Percentiles rank a stretch among this genome's conserved stretches.
Evolutionary conservation across 2,888 invertebrate species (phyloP).

Genomic region (Epinotia nisella): DNA sequence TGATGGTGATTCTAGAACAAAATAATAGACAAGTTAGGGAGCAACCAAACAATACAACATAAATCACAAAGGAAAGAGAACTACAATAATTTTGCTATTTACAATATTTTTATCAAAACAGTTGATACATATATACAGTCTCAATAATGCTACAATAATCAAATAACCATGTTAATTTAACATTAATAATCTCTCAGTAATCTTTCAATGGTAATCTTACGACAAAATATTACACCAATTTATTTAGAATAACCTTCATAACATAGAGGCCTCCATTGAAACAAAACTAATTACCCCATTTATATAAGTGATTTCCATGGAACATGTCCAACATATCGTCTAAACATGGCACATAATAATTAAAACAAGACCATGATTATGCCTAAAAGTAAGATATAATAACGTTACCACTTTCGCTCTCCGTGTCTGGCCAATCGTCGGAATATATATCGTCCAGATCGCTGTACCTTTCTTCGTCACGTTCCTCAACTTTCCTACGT

Average conservation of each 20-base stretch:
- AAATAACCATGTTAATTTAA: background rate
- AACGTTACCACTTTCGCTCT: constrained; percentile 65
- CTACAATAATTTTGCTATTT: background rate
- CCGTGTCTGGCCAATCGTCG: constrained; percentile 76
- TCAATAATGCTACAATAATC: background rate
- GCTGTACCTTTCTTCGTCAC: constrained; percentile 63
- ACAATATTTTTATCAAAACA: background rate
- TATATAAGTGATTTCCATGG: too few species aligned
- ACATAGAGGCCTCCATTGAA: too few species aligned
- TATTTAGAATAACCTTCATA: too few species aligned
- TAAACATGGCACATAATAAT: background rate
- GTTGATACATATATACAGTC: background rate
- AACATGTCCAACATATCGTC: background rate
- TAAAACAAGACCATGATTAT: background rate
- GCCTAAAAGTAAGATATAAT: background rate
- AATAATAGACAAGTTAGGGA: background rate
- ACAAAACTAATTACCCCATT: too few species aligned
- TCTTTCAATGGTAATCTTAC: too few species aligned
- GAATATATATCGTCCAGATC: constrained; percentile 65
- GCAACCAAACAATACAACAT: background rate
- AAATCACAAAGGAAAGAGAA: background rate
- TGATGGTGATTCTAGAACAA: constrained; percentile 85
- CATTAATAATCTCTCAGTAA: background rate
- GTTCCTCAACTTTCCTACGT: constrained; percentile 66
- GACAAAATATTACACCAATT: background rate